These are phyloP conservation scores for Brachirus orientalis DNA, from an alignment of 2,113 vertebrate genomes.

Conservation along the genomic window DNA sequence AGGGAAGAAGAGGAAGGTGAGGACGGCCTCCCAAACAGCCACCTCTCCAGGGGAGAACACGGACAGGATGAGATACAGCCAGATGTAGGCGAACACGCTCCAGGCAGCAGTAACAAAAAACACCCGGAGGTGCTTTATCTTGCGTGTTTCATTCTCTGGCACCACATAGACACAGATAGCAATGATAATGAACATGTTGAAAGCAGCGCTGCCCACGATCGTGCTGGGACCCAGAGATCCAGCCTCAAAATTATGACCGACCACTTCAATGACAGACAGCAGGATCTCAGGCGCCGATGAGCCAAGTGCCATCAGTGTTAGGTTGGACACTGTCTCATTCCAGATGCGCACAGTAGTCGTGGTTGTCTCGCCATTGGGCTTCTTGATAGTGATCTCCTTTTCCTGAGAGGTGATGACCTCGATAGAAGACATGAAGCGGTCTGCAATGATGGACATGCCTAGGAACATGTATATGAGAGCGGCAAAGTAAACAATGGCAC, in stretches of 20 bases:
- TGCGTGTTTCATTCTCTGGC: constrained; percentile 84
- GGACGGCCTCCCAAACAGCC: constrained; percentile 86
- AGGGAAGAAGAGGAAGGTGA: constrained; percentile 88
- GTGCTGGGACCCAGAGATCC: constrained; percentile 87
- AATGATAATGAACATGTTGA: constrained; percentile 91
- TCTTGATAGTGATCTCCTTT: constrained; percentile 86
- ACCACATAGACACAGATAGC: constrained; percentile 86
- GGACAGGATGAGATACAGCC: constrained; percentile 87
- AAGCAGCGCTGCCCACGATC: constrained; percentile 88
- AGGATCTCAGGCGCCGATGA: constrained; percentile 88
- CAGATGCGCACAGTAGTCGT: constrained; percentile 86
- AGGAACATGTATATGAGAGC: constrained; percentile 90
- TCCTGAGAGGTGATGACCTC: constrained; percentile 91
- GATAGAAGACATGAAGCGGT: constrained; percentile 90
- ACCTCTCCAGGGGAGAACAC: constrained; percentile 85
- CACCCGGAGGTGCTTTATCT: constrained; percentile 86
- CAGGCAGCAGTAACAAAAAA: constrained; percentile 87
- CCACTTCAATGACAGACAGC: constrained; percentile 87
- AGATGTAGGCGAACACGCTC: constrained; percentile 89
- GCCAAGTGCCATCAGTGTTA: constrained; percentile 88
- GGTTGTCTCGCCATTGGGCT: constrained; percentile 85
- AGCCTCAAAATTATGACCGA: constrained; percentile 84
- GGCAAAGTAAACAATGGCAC: constrained; percentile 88
- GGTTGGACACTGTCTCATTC: constrained; percentile 89
- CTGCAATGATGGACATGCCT: constrained; percentile 89